A percentile compares a stretch with the other conserved stretches of the same genome.
Conservation (phyloP, 2,797 vertebrate species). For the Neosilurus mollespiculum region DNA sequence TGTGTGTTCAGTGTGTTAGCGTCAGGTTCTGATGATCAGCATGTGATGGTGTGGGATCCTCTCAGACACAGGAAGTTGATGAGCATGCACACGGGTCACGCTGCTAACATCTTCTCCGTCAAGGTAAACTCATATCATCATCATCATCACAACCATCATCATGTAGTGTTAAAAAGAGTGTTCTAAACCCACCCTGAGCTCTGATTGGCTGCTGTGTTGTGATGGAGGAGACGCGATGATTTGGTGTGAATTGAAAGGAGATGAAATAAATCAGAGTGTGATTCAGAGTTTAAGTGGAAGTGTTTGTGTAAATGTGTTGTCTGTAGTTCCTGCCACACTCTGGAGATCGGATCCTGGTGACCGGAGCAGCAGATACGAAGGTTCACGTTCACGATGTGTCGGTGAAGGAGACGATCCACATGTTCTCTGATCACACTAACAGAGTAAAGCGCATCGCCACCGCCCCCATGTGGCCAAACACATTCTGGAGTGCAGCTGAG, state of each 20-base stretch:
- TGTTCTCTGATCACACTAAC: constrained; percentile 98
- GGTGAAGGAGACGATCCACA: constrained; percentile 95
- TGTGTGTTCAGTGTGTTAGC: constrained; percentile 61
- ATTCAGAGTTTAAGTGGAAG: not conserved
- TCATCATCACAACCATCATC: too few species aligned
- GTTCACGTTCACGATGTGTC: constrained; percentile 96
- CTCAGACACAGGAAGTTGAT: constrained; percentile 94
- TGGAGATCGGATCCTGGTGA: constrained; percentile 92
- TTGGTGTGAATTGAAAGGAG: not conserved
- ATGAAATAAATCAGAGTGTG: not conserved
- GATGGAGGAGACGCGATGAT: not conserved
- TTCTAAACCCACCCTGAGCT: not conserved
- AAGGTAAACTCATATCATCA: constrained; percentile 78
- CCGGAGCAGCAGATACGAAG: constrained; percentile 95
- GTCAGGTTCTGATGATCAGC: constrained; percentile 97
- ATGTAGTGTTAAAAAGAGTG: not conserved
- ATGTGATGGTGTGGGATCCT: constrained; percentile 97
- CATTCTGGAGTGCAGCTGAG: constrained; percentile 98
- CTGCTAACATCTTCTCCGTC: constrained; percentile 98
- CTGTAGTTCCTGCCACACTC: constrained; percentile 92
- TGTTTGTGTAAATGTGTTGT: not conserved
- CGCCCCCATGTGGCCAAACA: constrained; percentile 98
- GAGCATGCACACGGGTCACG: constrained; percentile 98
- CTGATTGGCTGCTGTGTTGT: constrained; percentile 6
- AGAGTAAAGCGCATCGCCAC: constrained; percentile 96